Conservation (phyloP, 2,888 invertebrate species). For the Drosophila tripunctata region DNA sequence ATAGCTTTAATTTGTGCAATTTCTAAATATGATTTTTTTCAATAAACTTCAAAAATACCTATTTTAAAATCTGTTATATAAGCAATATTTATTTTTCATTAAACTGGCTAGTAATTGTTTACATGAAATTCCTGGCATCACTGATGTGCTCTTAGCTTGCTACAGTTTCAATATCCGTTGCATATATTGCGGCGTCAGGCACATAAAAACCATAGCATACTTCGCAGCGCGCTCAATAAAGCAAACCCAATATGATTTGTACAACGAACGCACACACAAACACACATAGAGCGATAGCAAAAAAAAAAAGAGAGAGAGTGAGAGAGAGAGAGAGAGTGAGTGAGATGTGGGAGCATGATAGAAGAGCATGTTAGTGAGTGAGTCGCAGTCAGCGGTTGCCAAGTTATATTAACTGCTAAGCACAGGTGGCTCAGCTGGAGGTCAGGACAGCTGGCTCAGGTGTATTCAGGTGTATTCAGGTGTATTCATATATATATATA, state of each 20-base stretch:
- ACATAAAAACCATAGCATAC: slow-evolving; percentile 58
- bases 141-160: not conserved
- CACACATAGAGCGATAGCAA: not conserved
- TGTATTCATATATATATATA: not conserved
- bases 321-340: not conserved
- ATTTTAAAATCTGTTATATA: no score
- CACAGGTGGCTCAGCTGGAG: slow-evolving; percentile 43
- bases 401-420: slow-evolving; percentile 61
- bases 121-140: no score
- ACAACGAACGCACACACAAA: not conserved
- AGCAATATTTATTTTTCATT: no score
- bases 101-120: no score
- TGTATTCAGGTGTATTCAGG: not conserved
- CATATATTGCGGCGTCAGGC: slow-evolving; percentile 23
- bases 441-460: slow-evolving; percentile 41
- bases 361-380: slow-evolving; percentile 14
- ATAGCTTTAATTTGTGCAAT: no score
- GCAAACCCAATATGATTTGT: slow-evolving; percentile 61
- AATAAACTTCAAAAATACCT: no score
- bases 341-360: not conserved
- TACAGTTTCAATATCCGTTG: slow-evolving; percentile 22
- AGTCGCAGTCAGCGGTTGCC: slow-evolving; percentile 39
- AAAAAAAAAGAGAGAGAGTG: not conserved
- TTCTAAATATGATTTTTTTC: no score
- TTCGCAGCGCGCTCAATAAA: slow-evolving; percentile 61